Percentiles rank a stretch among this genome's conserved stretches.
Evolutionary conservation across 2,113 vertebrate genomes (phyloP).

Genomic region (Sterrhoptilus dennistouni): DNA sequence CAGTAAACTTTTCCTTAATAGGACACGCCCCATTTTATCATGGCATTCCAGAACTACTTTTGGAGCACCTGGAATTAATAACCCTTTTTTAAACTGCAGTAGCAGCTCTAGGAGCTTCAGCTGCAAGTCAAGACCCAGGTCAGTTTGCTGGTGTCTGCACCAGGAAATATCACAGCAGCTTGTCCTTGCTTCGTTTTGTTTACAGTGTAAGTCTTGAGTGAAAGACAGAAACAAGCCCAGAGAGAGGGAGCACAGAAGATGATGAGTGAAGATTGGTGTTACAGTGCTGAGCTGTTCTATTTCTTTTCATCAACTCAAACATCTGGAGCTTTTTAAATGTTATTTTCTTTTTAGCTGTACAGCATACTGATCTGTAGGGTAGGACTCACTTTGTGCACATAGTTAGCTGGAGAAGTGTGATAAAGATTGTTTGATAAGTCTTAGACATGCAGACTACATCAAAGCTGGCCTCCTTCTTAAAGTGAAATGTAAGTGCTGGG

Average conservation of each 20-base stretch:
- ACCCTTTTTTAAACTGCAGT: neutral
- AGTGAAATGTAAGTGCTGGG: fast-evolving
- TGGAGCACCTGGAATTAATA: neutral
- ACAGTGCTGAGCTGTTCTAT: neutral
- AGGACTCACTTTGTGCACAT: neutral
- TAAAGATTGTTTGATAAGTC: neutral
- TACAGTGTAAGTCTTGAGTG: neutral
- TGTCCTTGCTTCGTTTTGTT: neutral
- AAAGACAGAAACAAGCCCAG: neutral
- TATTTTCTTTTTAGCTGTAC: constrained; percentile 7
- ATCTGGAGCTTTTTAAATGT: constrained; percentile 36
- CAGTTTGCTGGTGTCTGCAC: neutral
- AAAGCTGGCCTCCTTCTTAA: neutral
- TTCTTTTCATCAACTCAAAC: constrained; percentile 11
- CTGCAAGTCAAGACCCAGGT: neutral
- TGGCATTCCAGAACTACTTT: neutral
- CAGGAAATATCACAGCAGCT: neutral
- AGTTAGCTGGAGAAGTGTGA: neutral
- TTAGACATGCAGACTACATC: neutral
- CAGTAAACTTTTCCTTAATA: neutral
- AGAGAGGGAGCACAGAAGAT: neutral
- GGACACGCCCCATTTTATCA: neutral
- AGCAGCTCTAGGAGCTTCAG: neutral
- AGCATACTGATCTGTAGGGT: neutral
- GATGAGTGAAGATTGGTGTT: neutral